Evolutionary conservation across 2,113 vertebrate species (phyloP), one percentile per base, ranked within the genome.

Genomic region (Charina bottae): DNA sequence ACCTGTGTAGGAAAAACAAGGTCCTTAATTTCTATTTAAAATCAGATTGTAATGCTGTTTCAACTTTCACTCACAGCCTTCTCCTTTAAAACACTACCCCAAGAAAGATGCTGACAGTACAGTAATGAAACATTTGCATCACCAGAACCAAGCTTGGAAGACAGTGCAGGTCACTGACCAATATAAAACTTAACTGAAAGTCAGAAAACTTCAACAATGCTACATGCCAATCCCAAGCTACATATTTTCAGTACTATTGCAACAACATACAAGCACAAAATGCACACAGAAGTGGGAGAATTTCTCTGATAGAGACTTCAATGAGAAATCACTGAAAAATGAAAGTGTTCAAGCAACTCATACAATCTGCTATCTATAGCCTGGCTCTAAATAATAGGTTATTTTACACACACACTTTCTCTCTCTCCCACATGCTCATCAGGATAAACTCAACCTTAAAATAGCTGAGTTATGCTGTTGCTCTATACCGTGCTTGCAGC

Each of bases 361-460:
- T n/a, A 2, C 23, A 53, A 15, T 26, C 33, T 19, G 13, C 33
- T 33, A 68, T 84, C 60, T 92, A 64, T 55, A 89, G 33, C 15
- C 42, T 56, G n/a, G 42, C 19, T 26, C 10, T 59, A 46, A 72
- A 58, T 33, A 37, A 84, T n/a, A 87, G 42, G 11, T 17, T 33
- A 24, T 85, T 85, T 85, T 62, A 68, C 4, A 83, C 46, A 60
- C 19, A 19, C 56, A n/a, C 28, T 54, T 78, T 42, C 17, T 37
- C 33, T 42, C 33, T 42, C 72, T 13, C 6, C 72, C 42, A 88
- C 23, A 87, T 72, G 26, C 28, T 91, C 83, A 15, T 58, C 94
- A 93, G 60, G 88, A 90, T 84, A 93, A 89, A 91, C 58, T 15
- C 13, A 42, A 56, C 26, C 72, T 89, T 19, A 91, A 94, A 95